phyloP scores from a whole-genome alignment of 2,113 vertebrate genomes.

The Hepsetus odoe region DNA sequence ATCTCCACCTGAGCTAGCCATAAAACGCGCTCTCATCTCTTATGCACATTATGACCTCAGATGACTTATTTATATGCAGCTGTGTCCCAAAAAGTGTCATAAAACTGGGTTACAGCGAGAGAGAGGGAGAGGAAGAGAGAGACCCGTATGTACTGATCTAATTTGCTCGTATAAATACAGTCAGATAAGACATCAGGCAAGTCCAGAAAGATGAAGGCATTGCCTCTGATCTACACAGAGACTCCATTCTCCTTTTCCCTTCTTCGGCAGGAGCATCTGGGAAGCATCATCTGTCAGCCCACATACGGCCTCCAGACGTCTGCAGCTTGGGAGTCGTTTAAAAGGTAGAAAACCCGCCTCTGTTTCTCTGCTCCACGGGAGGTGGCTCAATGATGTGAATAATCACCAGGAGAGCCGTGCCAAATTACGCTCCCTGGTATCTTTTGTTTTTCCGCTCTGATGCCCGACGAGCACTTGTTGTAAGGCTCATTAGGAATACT shows the following conservation, averaged over 20 bases:
- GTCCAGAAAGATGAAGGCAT: background rate
- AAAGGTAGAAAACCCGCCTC: background rate
- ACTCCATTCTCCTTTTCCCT: background rate
- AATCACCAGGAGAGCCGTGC: background rate
- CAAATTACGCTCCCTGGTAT: background rate
- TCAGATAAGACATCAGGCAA: background rate
- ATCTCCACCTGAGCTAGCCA: background rate
- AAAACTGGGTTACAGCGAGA: background rate
- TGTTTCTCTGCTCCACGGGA: background rate
- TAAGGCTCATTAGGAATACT: constrained; percentile 14
- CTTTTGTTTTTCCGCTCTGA: background rate
- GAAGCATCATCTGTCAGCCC: background rate
- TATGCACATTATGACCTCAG: background rate
- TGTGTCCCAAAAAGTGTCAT: background rate
- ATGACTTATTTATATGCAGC: constrained; percentile 1
- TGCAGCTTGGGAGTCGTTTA: background rate
- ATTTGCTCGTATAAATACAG: background rate
- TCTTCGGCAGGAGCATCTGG: background rate
- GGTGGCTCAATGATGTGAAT: background rate
- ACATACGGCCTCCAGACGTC: constrained; percentile 1
- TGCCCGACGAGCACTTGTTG: background rate
- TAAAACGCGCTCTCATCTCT: background rate
- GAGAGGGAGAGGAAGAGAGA: background rate
- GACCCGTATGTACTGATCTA: background rate
- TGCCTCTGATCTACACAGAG: background rate